Base-by-base conservation (phyloP, 2,797 vertebrate species). In the Pantherophis vulpinus region DNA sequence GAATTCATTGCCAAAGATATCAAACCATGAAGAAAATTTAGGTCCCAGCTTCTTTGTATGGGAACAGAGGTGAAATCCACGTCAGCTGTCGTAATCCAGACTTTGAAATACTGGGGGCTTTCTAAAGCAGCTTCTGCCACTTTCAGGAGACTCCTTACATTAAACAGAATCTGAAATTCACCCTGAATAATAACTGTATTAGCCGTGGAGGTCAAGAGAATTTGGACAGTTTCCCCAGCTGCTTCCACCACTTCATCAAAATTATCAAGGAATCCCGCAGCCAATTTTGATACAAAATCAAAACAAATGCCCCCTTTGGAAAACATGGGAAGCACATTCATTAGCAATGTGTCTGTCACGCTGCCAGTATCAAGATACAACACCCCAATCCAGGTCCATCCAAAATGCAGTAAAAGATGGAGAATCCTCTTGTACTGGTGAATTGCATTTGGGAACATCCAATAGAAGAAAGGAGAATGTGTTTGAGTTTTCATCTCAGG, bases 1-100 rank as follows among this genome's bases (percentile, higher is more conserved):
- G 91, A 92, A 27, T 74, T 87, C 42, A 92, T 11, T 47, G 87
- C 9, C 37, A 92, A 59, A 63, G 91, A 92, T 8, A 92, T 42
- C 5, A 87, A 27, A 1, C 91, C 91, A 32, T 92, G 61, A 37
- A 92, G 91, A 27, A 88, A 29, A 37, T 74, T 27, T 2, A 74
- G 25, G 3, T 54, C 51, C 66, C n/a, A 56, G 42, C 5, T 2
- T 16, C 8, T 92, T 74, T 42, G 51, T 6, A 74, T 3, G 5
- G 3, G 4, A 58, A 5, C 5, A 11, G n/a, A 42, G 1, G 37
- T 58, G 54, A 88, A 88, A 88, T 92, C 91, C 14, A 74, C 74
- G 20, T 92, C 51, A 12, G 91, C 86, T 47, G 91, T 92, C 42
- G 42, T 42, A 42, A 42, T 42, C 42, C 42, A 47, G 5, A 47